Base-by-base conservation (phyloP, 2,797 vertebrate genomes). In the Phrynocephalus vlangalii region DNA sequence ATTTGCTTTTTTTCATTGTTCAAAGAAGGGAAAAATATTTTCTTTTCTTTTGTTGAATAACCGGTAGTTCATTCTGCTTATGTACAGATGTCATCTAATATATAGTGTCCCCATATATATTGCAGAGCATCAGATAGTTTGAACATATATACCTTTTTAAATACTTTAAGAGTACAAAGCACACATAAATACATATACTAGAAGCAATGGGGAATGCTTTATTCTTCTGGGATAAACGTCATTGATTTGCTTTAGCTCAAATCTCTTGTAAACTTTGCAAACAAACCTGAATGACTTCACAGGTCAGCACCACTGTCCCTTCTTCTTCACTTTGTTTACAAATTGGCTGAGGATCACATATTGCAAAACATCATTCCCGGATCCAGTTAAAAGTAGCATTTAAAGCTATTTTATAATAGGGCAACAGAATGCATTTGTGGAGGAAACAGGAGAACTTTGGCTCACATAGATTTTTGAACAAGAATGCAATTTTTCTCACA, bases 31-130 rank as follows among this genome's bases (percentile, higher is more conserved):
- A 44, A 81, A 82, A 66, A 24, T 38, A 26, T 24, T 44, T 44
- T 63, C 66, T 82, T 82, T 24, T 13, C 60, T 81, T 30, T 68
- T 82, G 33, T 15, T 6, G 26, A 82, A 50, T 50, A 68, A 50
- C 48, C 15, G 68, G 38, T 38, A n/a, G 38, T 50, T 82, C 80
- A 24, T 33, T 68, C 66, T 70, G 38, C 26, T 70, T 48, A 63
- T 80, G 66, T 82, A 28, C 26, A 82, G 67, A 82, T 82, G 66
- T 11, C 80, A 82, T 82, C 38, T 4, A 82, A 66, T n/a, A 68
- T 66, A 68, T 48, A 70, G 20, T 28, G 63, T 38, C 70, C 24
- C 24, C 15, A 48, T 2, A 50, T 24, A 4, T 48, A 68, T 82
- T 70, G 38, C 13, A 38, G 70, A 50, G 38, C 66, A 70, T 48